These are phyloP conservation scores for Micromys minutus DNA, from an alignment of 2,113 vertebrate genomes.

Conservation along the genomic window DNA sequence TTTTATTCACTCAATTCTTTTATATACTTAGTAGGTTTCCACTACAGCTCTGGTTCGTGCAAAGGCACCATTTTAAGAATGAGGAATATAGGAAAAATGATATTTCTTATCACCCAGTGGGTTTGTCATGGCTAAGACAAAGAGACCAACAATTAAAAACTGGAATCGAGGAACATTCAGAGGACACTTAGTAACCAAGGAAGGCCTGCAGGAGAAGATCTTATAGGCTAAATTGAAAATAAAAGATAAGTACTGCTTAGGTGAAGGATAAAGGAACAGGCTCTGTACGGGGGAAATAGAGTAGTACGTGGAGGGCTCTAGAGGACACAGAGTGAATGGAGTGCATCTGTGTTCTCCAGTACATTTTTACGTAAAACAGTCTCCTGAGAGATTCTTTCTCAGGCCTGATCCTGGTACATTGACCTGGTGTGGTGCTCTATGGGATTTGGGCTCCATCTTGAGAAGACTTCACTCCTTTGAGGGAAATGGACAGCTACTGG, in stretches of 20 bases:
- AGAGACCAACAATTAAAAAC: neutral
- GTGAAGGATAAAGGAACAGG: neutral
- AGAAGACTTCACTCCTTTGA: neutral
- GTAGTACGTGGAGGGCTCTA: neutral
- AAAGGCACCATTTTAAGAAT: neutral
- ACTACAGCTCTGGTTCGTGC: neutral
- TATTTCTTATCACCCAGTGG: neutral
- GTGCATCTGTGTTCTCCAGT: neutral
- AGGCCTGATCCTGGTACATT: neutral
- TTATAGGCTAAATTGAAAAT: neutral
- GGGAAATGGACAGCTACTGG: neutral
- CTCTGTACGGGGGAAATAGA: neutral
- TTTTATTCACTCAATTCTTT: neutral
- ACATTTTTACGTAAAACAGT: neutral
- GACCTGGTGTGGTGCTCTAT: accelerated
- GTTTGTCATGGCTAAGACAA: neutral
- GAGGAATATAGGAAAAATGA: neutral
- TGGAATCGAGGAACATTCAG: neutral
- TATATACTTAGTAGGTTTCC: neutral
- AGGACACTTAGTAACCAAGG: neutral
- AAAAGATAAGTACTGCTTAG: neutral
- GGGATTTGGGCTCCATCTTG: neutral
- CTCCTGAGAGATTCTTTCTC: neutral
- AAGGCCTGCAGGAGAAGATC: neutral
- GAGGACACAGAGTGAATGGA: neutral